Evolutionary conservation across 2,888 invertebrate species (phyloP), one percentile per base, ranked within the genome.

Genomic region (Thalpophila matura): DNA sequence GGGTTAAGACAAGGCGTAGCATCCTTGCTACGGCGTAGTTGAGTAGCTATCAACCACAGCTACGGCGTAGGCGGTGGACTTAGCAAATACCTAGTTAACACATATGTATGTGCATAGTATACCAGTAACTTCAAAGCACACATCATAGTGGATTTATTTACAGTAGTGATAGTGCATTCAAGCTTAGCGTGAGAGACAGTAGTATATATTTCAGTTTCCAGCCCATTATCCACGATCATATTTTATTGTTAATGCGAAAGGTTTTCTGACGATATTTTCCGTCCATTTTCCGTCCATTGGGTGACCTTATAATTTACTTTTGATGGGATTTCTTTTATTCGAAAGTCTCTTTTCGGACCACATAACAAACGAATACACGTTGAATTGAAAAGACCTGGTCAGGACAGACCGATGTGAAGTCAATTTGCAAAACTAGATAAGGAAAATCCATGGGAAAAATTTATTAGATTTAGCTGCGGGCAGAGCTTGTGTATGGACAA

Each of bases 311-410:
- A 66, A 66, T 73, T 66, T 54, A 55, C 29, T 67, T 67, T 67
- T 67, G 57, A 66, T 74, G 22, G 47, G 31, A 56, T 49, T 47
- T 67, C 18, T 56, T 74, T 67, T 56, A 55, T 73, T 68, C 58
- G 59, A 46, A 68, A 57, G 33, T 33, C 40, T 43, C 31, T 27
- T 51, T 66, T 37, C 18, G 10, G 20, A 22, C 18, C 18, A n/a
- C 12, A 38, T 38, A 43, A 35, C 50, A 51, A 69, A 69, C 59
- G 12, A 14, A n/a, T 33, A 47, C 42, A 53, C 26, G 33, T 53
- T 22, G 10, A 29, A 47, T 60, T 49, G 35, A 47, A 57, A 35
- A 38, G 37, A 51, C 24, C 22, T 14, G 46, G 14, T 10, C 33
- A 45, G 20, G 29, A 16, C 38, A 12, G 9, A 26, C 14, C 42